Conservation (phyloP, 2,113 vertebrate genomes). For the Ovis aries region ARS-UI_Ramb_v3.0 NC_056066.1:75000501-75001000, state of each 20-base stretch:
- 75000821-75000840: conserved; percentile 57
- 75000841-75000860: neutral
- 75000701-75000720: conserved; percentile 82
- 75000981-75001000: neutral
- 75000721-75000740: conserved; percentile 83
- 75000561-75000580: conserved; percentile 89
- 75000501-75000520: conserved; percentile 77
- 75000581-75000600: conserved; percentile 85
- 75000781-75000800: conserved; percentile 50
- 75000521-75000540: conserved; percentile 87
- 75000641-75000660: conserved; percentile 85
- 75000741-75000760: conserved; percentile 68
- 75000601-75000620: conserved; percentile 89
- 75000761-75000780: conserved; percentile 76
- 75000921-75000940: neutral
- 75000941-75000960: conserved; percentile 15
- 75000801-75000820: conserved; percentile 48
- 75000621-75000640: conserved; percentile 85
- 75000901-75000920: neutral
- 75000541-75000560: conserved; percentile 81
- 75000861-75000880: neutral
- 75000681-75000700: conserved; percentile 77
- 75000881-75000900: neutral
- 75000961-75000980: neutral
- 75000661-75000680: conserved; percentile 78